Percentiles rank a stretch among this genome's conserved stretches.
phyloP scores from a whole-genome alignment of 1,140 invertebrate genomes.

The Rhopalosiphum maidis region DNA sequence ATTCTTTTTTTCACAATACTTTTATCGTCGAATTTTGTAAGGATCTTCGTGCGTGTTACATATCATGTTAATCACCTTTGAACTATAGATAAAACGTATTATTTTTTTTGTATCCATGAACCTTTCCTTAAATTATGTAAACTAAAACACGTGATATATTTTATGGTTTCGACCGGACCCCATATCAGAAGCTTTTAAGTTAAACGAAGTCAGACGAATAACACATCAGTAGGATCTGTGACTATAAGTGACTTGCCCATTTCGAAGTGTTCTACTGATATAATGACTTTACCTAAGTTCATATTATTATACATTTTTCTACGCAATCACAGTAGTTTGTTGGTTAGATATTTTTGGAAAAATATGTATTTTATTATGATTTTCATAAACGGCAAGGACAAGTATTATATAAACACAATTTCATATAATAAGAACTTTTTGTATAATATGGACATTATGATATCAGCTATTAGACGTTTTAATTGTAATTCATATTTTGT shows the following conservation, averaged over 20 bases:
- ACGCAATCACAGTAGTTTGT: not conserved
- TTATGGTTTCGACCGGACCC: not conserved
- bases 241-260: not conserved
- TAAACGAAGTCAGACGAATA: not conserved
- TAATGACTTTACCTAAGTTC: not conserved
- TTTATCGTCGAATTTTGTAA: not conserved
- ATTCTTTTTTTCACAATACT: not conserved
- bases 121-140: not conserved
- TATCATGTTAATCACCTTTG: not conserved
- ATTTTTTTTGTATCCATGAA: not conserved
- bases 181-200: not conserved
- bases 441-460: not conserved
- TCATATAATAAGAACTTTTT: not conserved
- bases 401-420: not conserved
- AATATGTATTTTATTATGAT: not conserved
- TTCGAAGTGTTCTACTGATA: not conserved
- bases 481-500: not conserved
- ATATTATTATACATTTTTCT: not conserved
- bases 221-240: not conserved
- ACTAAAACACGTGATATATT: constrained; percentile 2
- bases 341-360: not conserved
- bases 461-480: not conserved
- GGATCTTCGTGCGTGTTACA: not conserved
- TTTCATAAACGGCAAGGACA: not conserved
- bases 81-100: not conserved